phyloP scores from a whole-genome alignment of 2,113 vertebrate genomes.

The Herpetotheres cachinnans region DNA sequence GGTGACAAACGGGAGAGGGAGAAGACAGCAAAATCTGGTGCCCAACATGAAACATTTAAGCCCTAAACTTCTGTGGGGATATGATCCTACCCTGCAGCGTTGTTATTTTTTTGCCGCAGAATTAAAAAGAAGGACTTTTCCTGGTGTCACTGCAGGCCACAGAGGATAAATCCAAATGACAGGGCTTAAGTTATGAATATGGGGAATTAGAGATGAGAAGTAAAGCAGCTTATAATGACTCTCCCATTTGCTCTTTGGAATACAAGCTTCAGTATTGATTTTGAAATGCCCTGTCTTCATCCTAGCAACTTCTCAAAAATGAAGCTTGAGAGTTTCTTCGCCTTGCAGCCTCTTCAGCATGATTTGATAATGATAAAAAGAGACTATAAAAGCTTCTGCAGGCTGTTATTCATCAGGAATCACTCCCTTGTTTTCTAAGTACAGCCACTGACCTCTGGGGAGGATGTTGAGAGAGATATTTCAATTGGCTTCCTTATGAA shows the following conservation, averaged over 20 bases:
- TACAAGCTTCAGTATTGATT: slow-evolving; percentile 28
- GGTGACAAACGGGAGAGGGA: neutral
- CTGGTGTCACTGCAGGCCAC: slow-evolving; percentile 38
- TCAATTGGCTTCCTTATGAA: neutral
- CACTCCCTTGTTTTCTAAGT: neutral
- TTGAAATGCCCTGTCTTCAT: slow-evolving; percentile 51
- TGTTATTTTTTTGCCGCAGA: neutral
- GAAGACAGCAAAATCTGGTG: neutral
- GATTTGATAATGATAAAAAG: slow-evolving; percentile 29
- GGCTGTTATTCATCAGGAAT: neutral
- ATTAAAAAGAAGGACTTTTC: slow-evolving; percentile 57
- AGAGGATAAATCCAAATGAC: slow-evolving; percentile 64
- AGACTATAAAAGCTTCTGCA: neutral
- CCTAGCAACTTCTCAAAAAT: slow-evolving; percentile 16
- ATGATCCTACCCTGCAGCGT: neutral
- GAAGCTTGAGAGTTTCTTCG: slow-evolving; percentile 43
- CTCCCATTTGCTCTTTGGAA: slow-evolving; percentile 48
- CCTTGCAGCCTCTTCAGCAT: slow-evolving; percentile 20
- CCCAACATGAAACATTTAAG: neutral
- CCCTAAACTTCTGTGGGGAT: neutral
- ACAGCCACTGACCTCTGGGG: neutral
- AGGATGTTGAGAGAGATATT: neutral
- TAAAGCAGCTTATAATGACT: slow-evolving; percentile 68
- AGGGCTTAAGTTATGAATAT: slow-evolving; percentile 67
- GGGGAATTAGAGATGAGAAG: slow-evolving; percentile 64